These are phyloP conservation scores for Lysandra coridon DNA, from an alignment of 2,888 invertebrate genomes.

Conservation along the genomic window DNA sequence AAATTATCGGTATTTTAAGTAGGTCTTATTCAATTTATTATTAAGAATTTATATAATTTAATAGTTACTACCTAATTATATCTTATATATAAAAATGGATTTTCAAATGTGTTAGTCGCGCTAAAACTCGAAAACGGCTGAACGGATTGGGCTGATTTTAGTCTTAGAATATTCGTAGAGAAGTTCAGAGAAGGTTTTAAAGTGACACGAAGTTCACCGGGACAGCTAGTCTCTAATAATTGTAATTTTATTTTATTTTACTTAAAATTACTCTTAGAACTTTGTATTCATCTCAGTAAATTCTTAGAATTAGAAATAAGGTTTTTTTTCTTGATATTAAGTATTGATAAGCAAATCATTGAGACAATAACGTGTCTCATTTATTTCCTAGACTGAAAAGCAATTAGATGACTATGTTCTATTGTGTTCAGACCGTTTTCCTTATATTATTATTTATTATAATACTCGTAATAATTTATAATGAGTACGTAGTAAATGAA, in stretches of 20 bases:
- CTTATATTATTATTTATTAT: background rate
- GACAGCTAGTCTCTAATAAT: too few species aligned
- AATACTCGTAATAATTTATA: background rate
- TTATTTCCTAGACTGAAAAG: constrained; percentile 22
- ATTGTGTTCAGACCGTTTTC: constrained; percentile 11
- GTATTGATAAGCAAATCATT: background rate
- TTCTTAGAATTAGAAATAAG: background rate
- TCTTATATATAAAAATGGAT: too few species aligned
- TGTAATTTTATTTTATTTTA: background rate
- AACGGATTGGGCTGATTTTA: too few species aligned
- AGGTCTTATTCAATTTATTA: background rate
- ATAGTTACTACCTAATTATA: too few species aligned
- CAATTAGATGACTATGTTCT: constrained; percentile 14
- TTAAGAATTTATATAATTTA: too few species aligned
- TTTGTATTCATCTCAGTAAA: background rate
- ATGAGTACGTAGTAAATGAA: background rate
- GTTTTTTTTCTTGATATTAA: background rate
- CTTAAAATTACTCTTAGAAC: background rate
- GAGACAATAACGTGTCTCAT: background rate
- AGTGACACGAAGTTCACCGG: too few species aligned
- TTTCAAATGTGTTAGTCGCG: too few species aligned
- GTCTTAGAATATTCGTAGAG: too few species aligned
- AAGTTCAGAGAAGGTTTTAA: too few species aligned
- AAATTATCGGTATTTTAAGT: background rate
- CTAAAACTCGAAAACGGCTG: too few species aligned